Evolutionary conservation across 2,888 invertebrate species (phyloP).

Genomic region (Agriopis marginaria): DNA sequence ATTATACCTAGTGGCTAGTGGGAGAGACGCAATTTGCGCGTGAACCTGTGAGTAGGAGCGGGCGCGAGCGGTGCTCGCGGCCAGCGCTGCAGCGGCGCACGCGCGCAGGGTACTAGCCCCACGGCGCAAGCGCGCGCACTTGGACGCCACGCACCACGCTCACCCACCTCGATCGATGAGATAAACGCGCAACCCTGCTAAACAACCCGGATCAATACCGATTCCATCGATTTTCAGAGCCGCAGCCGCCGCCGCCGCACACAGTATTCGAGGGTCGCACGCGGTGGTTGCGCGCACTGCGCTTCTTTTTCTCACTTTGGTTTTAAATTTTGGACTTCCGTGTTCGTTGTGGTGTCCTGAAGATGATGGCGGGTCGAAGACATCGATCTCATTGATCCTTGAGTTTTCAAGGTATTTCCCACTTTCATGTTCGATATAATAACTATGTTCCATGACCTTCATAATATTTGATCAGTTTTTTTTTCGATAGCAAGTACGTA

Average conservation of each 20-base stretch:
- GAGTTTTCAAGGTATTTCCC: slow-evolving; percentile 16
- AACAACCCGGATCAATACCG: slow-evolving; percentile 89
- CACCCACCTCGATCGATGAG: slow-evolving; percentile 88
- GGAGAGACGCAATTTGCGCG: slow-evolving; percentile 68
- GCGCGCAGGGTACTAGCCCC: slow-evolving; percentile 61
- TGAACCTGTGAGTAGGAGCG: slow-evolving; percentile 64
- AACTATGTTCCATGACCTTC: not conserved
- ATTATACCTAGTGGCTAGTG: too few species aligned
- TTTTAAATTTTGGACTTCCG: slow-evolving; percentile 8
- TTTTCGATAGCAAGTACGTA: not conserved
- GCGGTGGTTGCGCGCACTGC: slow-evolving; percentile 82
- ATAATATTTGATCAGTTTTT: not conserved
- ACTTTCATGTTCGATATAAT: not conserved
- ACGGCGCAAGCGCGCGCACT: slow-evolving; percentile 69
- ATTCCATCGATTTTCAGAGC: slow-evolving; percentile 91
- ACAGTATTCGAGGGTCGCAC: slow-evolving; percentile 79
- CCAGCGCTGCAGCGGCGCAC: slow-evolving; percentile 54
- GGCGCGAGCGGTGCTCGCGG: slow-evolving; percentile 58
- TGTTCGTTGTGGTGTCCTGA: slow-evolving; percentile 19
- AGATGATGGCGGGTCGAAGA: slow-evolving; percentile 10
- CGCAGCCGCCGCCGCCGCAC: slow-evolving; percentile 88
- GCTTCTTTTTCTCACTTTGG: slow-evolving; percentile 35
- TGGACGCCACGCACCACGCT: slow-evolving; percentile 56
- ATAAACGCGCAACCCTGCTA: slow-evolving; percentile 92
- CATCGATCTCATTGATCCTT: slow-evolving; percentile 28